A percentile compares a stretch with the other conserved stretches of the same genome.
These are phyloP conservation scores for Chromobotia macracanthus DNA, from an alignment of 2,797 vertebrate genomes.

Conservation along the genomic window DNA sequence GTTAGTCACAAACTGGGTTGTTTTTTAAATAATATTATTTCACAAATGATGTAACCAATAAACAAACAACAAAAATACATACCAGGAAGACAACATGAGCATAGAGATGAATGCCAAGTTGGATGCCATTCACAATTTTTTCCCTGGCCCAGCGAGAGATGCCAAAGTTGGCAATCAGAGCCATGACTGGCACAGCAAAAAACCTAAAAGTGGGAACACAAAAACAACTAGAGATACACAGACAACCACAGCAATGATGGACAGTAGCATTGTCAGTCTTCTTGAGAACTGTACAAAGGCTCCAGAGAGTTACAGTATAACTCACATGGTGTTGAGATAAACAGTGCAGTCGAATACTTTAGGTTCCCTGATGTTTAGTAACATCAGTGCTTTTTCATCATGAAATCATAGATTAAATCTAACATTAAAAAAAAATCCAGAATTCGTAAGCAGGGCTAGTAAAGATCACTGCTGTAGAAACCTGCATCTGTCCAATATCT, in stretches of 20 bases:
- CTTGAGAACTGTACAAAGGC: neutral
- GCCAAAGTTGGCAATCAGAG: constrained; percentile 91
- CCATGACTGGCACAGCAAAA: constrained; percentile 90
- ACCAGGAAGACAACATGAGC: constrained; percentile 91
- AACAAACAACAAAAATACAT: constrained; percentile 56
- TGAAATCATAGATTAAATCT: no score
- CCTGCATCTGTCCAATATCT: no score
- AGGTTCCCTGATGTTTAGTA: no score
- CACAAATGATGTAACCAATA: neutral
- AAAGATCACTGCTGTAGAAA: no score
- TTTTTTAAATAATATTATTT: constrained; percentile 1
- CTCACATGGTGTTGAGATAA: neutral
- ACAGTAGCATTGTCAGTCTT: neutral
- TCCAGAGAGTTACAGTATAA: neutral
- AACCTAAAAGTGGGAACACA: constrained; percentile 77
- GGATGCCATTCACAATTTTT: constrained; percentile 94
- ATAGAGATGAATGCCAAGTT: constrained; percentile 90
- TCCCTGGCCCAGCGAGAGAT: constrained; percentile 94
- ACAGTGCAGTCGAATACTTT: neutral
- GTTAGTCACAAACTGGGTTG: neutral
- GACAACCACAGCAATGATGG: constrained; percentile 32
- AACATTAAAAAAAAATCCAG: no score
- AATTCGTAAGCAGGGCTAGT: no score
- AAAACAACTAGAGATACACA: constrained; percentile 6
- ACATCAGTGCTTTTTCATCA: no score